phyloP scores from a whole-genome alignment of 92 coral and sea anemone species.

The Galaxea fascicularis region DNA sequence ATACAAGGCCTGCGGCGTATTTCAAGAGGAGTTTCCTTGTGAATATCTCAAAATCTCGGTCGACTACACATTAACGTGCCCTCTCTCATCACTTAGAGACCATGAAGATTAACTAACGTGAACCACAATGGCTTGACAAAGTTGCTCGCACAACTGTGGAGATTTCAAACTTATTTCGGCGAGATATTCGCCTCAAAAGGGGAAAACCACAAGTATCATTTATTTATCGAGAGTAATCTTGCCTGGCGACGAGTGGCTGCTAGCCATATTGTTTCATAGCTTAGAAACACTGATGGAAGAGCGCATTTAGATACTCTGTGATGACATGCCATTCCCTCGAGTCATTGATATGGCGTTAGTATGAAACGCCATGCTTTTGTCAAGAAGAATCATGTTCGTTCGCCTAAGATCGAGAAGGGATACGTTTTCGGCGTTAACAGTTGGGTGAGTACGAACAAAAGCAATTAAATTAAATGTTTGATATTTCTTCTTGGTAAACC shows the following conservation, averaged over 20 bases:
- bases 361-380: slow-evolving; percentile 98
- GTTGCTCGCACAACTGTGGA: not conserved
- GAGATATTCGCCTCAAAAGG: not conserved
- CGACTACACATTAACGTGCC: not conserved
- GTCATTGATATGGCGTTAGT: slow-evolving; percentile 59
- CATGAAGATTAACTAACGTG: not conserved
- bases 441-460: slow-evolving; percentile 84
- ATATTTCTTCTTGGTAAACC: not conserved
- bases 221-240: not conserved
- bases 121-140: slow-evolving; percentile 7
- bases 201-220: not conserved
- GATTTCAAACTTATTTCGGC: slow-evolving; percentile 23
- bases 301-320: slow-evolving; percentile 5
- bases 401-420: slow-evolving; percentile 74
- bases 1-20: not conserved
- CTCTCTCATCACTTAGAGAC: not conserved
- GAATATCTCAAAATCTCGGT: not conserved
- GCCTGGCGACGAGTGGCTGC: not conserved
- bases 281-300: no score
- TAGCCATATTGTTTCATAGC: slow-evolving; percentile 19
- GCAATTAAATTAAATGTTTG: not conserved
- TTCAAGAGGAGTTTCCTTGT: slow-evolving; percentile 12
- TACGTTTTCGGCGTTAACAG: slow-evolving; percentile 97
- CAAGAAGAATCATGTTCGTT: slow-evolving; percentile 68
- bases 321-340: slow-evolving; percentile 3